Conservation (phyloP, 2,113 vertebrate genomes). For the Heterotilapia buettikoferi region DNA sequence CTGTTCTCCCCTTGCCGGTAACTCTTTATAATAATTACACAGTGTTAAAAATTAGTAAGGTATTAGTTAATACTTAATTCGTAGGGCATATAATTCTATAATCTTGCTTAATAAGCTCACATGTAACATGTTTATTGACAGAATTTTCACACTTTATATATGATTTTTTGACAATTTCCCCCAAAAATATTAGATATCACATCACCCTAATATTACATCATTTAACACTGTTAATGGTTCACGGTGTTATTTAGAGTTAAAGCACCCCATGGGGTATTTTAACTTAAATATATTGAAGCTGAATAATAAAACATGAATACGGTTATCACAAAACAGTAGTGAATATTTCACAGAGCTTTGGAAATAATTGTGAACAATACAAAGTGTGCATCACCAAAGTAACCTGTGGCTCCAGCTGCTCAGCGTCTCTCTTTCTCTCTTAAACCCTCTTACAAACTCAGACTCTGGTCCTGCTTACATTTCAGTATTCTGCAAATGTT, state of each 20-base stretch:
- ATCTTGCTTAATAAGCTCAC: not conserved
- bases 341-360: not conserved
- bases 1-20: not conserved
- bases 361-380: not conserved
- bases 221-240: not conserved
- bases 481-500: not conserved
- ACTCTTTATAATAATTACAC: not conserved
- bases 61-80: not conserved
- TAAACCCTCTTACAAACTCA: not conserved
- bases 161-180: not conserved
- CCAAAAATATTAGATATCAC: accelerated
- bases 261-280: not conserved
- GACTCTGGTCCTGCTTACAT: not conserved
- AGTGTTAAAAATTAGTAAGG: not conserved
- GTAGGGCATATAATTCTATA: not conserved
- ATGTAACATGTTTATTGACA: not conserved
- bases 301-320: not conserved
- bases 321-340: not conserved
- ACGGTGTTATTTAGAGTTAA: not conserved
- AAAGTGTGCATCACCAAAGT: not conserved
- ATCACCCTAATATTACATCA: not conserved
- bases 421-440: not conserved
- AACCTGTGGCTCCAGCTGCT: not conserved
- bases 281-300: not conserved
- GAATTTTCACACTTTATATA: not conserved